phyloP scores from a whole-genome alignment of 2,888 invertebrate genomes.

The Trypoxylon attenuatum region DNA sequence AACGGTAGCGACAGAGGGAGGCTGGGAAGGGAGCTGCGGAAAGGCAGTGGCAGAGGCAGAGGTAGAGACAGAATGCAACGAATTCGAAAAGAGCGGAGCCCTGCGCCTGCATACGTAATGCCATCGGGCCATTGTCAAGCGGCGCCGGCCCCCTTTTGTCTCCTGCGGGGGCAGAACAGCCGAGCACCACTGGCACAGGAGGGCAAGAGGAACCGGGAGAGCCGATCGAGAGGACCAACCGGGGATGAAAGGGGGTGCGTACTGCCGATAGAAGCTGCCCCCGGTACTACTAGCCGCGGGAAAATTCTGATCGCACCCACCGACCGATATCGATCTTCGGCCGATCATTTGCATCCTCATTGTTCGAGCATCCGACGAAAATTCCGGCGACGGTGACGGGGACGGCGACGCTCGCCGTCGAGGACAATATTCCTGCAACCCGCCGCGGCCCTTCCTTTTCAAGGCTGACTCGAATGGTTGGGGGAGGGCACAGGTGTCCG shows the following conservation, averaged over 20 bases:
- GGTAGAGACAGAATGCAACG: too few species aligned
- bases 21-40: conserved; percentile 40
- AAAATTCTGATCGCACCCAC: conserved; percentile 72
- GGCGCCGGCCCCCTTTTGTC: conserved; percentile 66
- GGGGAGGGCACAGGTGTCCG: conserved; percentile 38
- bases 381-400: conserved; percentile 55
- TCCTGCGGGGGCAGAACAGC: conserved; percentile 42
- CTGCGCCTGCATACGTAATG: conserved; percentile 74
- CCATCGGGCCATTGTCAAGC: conserved; percentile 69
- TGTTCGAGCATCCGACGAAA: conserved; percentile 70
- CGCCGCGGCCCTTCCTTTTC: conserved; percentile 32
- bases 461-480: conserved; percentile 7
- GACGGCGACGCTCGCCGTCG: conserved; percentile 39
- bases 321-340: conserved; percentile 72
- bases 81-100: conserved; percentile 70
- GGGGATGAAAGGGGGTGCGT: conserved; percentile 9
- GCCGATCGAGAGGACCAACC: conserved; percentile 55
- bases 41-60: conserved; percentile 55
- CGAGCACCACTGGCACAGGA: too few species aligned
- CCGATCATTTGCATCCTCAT: conserved; percentile 75
- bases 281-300: conserved; percentile 61
- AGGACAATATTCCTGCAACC: conserved; percentile 56
- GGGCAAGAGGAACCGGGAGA: conserved; percentile 16
- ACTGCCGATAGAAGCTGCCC: background rate
- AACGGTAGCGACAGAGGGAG: conserved; percentile 20